A percentile compares a stretch with the other conserved stretches of the same genome.
phyloP scores from a whole-genome alignment of 2,888 invertebrate genomes.

The Sepiola atlantica region DNA sequence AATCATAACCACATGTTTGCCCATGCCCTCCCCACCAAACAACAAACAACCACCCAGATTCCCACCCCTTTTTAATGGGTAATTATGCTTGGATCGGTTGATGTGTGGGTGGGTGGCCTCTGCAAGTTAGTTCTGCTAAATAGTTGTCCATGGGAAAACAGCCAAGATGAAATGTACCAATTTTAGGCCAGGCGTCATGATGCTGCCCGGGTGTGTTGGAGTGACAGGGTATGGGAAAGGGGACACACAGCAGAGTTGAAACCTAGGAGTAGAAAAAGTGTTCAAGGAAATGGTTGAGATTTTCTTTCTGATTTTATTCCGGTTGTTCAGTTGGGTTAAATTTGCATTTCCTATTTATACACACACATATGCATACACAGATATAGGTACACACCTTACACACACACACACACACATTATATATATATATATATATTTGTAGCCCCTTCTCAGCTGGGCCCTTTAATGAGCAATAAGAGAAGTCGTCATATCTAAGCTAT shows the following conservation, averaged over 20 bases:
- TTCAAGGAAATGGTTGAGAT: not conserved
- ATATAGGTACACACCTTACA: too few relatives aligned
- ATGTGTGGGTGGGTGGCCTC: not conserved
- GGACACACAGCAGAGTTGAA: not conserved
- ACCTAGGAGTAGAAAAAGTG: not conserved
- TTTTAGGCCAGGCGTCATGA: not conserved
- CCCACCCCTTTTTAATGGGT: not conserved
- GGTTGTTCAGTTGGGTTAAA: not conserved
- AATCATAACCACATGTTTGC: not conserved
- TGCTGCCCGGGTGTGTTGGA: not conserved
- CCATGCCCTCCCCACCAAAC: too few relatives aligned
- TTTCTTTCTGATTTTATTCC: not conserved
- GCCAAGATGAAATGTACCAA: conserved; percentile 32
- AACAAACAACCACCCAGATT: not conserved
- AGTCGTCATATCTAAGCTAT: too few relatives aligned
- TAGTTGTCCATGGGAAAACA: conserved; percentile 32
- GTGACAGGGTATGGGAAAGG: conserved; percentile 16
- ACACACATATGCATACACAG: too few relatives aligned
- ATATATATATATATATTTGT: too few relatives aligned
- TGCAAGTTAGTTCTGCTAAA: conserved; percentile 32
- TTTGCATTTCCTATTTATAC: not conserved
- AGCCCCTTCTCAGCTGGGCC: too few relatives aligned
- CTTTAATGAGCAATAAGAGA: too few relatives aligned
- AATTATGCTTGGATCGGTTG: not conserved
- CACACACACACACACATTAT: too few relatives aligned